Percentiles rank a stretch among this genome's conserved stretches.
These are phyloP conservation scores for Mamestra configurata DNA, from an alignment of 1,140 invertebrate genomes.

Conservation along the genomic window DNA sequence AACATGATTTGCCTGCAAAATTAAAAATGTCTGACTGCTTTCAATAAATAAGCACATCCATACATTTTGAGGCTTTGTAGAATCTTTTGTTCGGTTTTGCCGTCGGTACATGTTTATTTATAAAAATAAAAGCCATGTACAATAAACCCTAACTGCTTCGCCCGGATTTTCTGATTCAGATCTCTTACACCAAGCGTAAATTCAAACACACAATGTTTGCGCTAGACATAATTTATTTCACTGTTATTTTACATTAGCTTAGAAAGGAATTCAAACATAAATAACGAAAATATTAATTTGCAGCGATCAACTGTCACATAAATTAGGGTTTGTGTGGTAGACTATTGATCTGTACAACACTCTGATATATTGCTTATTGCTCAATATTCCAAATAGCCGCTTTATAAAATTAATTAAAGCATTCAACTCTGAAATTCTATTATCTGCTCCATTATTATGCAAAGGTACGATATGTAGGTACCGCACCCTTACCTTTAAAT, in stretches of 20 bases:
- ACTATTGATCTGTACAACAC: slow-evolving; percentile 19
- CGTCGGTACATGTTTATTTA: neutral
- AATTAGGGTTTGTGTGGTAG: slow-evolving; percentile 26
- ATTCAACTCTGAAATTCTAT: neutral
- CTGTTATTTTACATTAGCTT: slow-evolving; percentile 24
- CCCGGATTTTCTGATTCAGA: slow-evolving; percentile 3
- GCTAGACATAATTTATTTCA: slow-evolving; percentile 1
- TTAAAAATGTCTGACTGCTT: neutral
- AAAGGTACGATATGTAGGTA: neutral
- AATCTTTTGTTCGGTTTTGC: neutral
- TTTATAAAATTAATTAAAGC: slow-evolving; percentile 29
- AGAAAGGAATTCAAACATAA: slow-evolving; percentile 40
- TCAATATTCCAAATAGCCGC: slow-evolving; percentile 12
- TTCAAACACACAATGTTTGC: slow-evolving; percentile 8
- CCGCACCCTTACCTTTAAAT: neutral
- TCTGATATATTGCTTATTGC: slow-evolving; percentile 19
- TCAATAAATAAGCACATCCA: neutral
- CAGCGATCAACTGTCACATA: slow-evolving; percentile 39
- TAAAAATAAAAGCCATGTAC: neutral
- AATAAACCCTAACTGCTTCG: neutral
- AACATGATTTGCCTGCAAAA: neutral
- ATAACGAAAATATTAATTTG: slow-evolving; percentile 37
- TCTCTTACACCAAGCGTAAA: slow-evolving; percentile 15
- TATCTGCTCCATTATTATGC: slow-evolving; percentile 2
- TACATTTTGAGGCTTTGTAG: neutral